Percentiles rank a stretch among this genome's conserved stretches.
phyloP scores from a whole-genome alignment of 2,888 invertebrate genomes.

The Terebella lapidaria region DNA sequence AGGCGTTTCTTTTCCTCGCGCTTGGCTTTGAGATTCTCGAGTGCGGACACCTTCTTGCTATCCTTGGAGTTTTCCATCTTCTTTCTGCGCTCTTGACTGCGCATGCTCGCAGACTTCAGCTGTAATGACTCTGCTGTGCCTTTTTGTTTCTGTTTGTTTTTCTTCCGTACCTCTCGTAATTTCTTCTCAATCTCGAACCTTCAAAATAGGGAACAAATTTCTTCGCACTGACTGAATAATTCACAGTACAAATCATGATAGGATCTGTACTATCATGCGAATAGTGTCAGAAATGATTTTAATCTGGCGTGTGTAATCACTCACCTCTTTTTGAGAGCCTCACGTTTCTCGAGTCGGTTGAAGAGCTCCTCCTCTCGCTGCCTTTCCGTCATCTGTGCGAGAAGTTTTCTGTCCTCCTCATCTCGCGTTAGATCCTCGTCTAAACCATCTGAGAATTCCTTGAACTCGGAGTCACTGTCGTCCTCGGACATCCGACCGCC shows the following conservation, averaged over 20 bases:
- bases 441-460: slow-evolving; percentile 92
- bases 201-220: slow-evolving; percentile 53
- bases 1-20: slow-evolving; percentile 75
- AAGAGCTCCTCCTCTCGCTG: slow-evolving; percentile 96
- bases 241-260: too few relatives aligned
- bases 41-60: slow-evolving; percentile 79
- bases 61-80: slow-evolving; percentile 80
- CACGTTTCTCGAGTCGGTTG: slow-evolving; percentile 89
- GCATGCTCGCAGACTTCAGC: slow-evolving; percentile 26
- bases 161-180: slow-evolving; percentile 74
- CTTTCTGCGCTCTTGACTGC: slow-evolving; percentile 79
- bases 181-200: slow-evolving; percentile 95
- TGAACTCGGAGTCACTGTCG: slow-evolving; percentile 45
- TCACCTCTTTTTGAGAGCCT: slow-evolving; percentile 82
- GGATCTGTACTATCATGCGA: too few relatives aligned
- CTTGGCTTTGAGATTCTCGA: slow-evolving; percentile 84
- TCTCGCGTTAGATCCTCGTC: slow-evolving; percentile 97
- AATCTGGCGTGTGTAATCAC: too few relatives aligned
- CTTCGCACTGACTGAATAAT: too few relatives aligned
- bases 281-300: too few relatives aligned
- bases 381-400: slow-evolving; percentile 91
- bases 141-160: slow-evolving; percentile 62
- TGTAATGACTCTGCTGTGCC: slow-evolving; percentile 8
- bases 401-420: slow-evolving; percentile 82
- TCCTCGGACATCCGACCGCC: slow-evolving; percentile 28